phyloP scores from a whole-genome alignment of 2,888 invertebrate species.

The Yponomeuta malinellus region DNA sequence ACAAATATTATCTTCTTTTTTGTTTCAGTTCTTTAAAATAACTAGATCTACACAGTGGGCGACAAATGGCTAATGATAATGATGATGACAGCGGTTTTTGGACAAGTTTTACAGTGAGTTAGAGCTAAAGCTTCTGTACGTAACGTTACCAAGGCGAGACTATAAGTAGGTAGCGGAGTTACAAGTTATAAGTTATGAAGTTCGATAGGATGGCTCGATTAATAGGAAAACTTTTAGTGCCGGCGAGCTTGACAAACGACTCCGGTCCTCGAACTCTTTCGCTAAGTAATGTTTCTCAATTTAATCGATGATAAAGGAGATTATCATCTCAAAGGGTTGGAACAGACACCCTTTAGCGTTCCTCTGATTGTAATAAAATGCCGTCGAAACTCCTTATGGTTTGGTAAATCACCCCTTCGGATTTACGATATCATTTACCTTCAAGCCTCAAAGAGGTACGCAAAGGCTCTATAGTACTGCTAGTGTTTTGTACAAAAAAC shows the following conservation, averaged over 20 bases:
- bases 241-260: constrained; percentile 15
- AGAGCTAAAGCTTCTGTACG: not conserved
- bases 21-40: too few species aligned
- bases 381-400: not conserved
- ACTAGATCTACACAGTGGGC: too few species aligned
- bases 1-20: too few species aligned
- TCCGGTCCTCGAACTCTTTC: constrained; percentile 6
- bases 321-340: constrained; percentile 3
- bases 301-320: constrained; percentile 3
- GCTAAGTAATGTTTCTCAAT: constrained; percentile 1
- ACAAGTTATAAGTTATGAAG: constrained; percentile 24
- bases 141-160: not conserved
- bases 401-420: not conserved
- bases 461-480: too few species aligned
- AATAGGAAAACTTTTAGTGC: constrained; percentile 16
- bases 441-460: too few species aligned
- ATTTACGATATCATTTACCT: not conserved
- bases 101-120: too few species aligned
- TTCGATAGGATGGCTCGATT: constrained; percentile 14
- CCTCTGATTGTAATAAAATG: not conserved
- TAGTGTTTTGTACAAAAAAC: too few species aligned
- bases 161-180: constrained; percentile 30
- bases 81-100: too few species aligned
- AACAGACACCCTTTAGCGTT: not conserved
- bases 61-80: too few species aligned